phyloP scores from a whole-genome alignment of 2,888 invertebrate genomes.

The Harpalus rufipes region DNA sequence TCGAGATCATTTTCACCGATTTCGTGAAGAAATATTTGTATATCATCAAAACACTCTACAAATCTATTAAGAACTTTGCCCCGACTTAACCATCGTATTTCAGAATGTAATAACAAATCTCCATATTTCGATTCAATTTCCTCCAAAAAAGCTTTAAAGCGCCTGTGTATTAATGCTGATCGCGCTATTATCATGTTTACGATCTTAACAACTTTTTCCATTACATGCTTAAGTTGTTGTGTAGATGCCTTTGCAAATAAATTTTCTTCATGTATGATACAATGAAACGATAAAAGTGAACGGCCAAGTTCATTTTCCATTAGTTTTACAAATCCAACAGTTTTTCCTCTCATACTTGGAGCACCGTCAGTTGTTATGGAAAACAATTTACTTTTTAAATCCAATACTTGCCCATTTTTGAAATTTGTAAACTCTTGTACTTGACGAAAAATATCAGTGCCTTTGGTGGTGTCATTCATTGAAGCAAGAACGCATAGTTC shows the following conservation, averaged over 20 bases:
- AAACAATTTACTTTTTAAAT: slow-evolving; percentile 71
- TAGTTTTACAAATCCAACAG: slow-evolving; percentile 69
- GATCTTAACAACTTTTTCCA: too few species aligned
- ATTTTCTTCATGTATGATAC: slow-evolving; percentile 70
- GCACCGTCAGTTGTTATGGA: slow-evolving; percentile 70
- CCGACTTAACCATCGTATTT: too few species aligned
- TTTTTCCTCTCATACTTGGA: slow-evolving; percentile 70
- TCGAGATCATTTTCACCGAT: too few species aligned
- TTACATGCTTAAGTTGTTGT: too few species aligned
- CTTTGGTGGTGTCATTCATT: slow-evolving; percentile 68
- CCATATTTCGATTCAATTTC: slow-evolving; percentile 70
- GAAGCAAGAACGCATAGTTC: slow-evolving; percentile 70
- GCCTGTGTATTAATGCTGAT: slow-evolving; percentile 70
- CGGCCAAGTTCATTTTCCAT: slow-evolving; percentile 69
- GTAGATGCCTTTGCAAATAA: too few species aligned
- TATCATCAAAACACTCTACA: too few species aligned
- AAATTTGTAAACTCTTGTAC: slow-evolving; percentile 70
- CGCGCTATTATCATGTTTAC: slow-evolving; percentile 69
- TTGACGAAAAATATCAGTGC: slow-evolving; percentile 68
- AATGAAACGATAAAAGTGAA: slow-evolving; percentile 70
- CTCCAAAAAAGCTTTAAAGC: slow-evolving; percentile 70
- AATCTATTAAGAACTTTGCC: too few species aligned
- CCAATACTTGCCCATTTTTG: slow-evolving; percentile 70
- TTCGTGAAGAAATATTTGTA: too few species aligned
- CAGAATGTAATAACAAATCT: slow-evolving; percentile 65